phyloP scores from a whole-genome alignment of 2,888 invertebrate genomes.

The Augiades crinisus region DNA sequence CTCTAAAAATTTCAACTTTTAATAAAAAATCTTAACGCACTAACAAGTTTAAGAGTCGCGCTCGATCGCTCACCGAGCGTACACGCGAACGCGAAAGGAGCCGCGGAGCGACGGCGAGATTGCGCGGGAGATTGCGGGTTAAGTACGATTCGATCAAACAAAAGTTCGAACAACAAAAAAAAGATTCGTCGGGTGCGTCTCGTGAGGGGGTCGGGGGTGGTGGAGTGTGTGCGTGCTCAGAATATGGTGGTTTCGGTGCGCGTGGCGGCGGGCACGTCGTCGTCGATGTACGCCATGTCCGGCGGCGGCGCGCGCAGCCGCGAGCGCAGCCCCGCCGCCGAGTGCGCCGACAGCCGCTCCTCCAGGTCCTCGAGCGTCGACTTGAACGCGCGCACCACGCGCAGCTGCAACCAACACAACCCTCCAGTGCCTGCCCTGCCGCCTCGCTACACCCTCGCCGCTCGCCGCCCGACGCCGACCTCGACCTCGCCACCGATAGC shows the following conservation, averaged over 20 bases:
- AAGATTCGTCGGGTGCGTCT: too few relatives aligned
- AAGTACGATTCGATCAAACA: conserved; percentile 49
- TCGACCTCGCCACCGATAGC: conserved; percentile 40
- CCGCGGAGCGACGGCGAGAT: conserved; percentile 15
- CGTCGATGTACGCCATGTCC: conserved; percentile 93
- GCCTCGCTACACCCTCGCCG: conserved; percentile 62
- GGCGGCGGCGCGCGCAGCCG: conserved; percentile 86
- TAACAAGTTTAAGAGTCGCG: conserved; percentile 14
- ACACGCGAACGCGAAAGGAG: too few relatives aligned
- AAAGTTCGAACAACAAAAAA: conserved; percentile 28
- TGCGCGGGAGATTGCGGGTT: conserved; percentile 41
- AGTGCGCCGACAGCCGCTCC: conserved; percentile 99
- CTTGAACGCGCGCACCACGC: conserved; percentile 99
- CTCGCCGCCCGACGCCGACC: conserved; percentile 48
- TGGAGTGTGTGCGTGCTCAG: conserved; percentile 39
- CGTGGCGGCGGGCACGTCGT: conserved; percentile 75
- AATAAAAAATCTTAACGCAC: conserved; percentile 41
- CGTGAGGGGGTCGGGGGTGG: conserved; percentile 23
- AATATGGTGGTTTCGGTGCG: conserved; percentile 69
- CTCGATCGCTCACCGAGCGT: not conserved
- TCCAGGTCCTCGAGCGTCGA: conserved; percentile 99
- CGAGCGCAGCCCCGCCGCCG: conserved; percentile 96
- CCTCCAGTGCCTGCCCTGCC: conserved; percentile 70
- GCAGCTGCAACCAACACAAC: conserved; percentile 92
- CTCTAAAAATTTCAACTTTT: conserved; percentile 66